A percentile compares a stretch with the other conserved stretches of the same genome.
Evolutionary conservation across 1,140 invertebrate species (phyloP).

Genomic region (Medauroidea extradentata): DNA sequence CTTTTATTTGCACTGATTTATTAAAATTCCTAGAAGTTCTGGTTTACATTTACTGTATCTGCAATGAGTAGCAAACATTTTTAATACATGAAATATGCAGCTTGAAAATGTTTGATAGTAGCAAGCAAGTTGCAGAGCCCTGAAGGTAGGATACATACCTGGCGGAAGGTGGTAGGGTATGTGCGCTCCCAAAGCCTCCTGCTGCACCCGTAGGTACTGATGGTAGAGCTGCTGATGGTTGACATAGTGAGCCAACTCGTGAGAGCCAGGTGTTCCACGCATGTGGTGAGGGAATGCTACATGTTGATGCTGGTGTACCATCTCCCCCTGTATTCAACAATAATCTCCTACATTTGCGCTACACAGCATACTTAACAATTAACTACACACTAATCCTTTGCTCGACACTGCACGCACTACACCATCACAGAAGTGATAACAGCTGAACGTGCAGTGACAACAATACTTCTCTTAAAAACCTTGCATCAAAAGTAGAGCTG

Average conservation of each 20-base stretch:
- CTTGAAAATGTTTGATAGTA: too few relatives aligned
- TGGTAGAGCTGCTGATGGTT: constrained; percentile 59
- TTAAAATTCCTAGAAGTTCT: too few relatives aligned
- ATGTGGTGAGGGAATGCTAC: constrained; percentile 31
- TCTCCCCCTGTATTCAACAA: constrained; percentile 55
- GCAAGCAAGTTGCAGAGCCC: too few relatives aligned
- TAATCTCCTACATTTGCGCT: background rate
- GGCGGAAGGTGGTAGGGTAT: constrained; percentile 23
- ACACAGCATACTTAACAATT: too few relatives aligned
- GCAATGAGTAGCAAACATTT: too few relatives aligned
- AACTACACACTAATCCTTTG: too few relatives aligned
- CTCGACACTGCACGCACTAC: too few relatives aligned
- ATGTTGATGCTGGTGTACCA: constrained; percentile 31
- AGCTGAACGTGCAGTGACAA: background rate
- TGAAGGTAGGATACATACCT: too few relatives aligned
- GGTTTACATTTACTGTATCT: too few relatives aligned
- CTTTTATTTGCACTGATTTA: too few relatives aligned
- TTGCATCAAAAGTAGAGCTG: background rate
- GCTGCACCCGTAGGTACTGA: constrained; percentile 64
- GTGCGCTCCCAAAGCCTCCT: constrained; percentile 51
- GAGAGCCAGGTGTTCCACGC: constrained; percentile 32
- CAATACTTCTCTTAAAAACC: background rate
- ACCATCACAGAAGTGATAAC: too few relatives aligned
- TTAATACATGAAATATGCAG: too few relatives aligned
- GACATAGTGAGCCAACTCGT: constrained; percentile 49